phyloP scores from a whole-genome alignment of 2,888 invertebrate species.

The Andricus curvator region DNA sequence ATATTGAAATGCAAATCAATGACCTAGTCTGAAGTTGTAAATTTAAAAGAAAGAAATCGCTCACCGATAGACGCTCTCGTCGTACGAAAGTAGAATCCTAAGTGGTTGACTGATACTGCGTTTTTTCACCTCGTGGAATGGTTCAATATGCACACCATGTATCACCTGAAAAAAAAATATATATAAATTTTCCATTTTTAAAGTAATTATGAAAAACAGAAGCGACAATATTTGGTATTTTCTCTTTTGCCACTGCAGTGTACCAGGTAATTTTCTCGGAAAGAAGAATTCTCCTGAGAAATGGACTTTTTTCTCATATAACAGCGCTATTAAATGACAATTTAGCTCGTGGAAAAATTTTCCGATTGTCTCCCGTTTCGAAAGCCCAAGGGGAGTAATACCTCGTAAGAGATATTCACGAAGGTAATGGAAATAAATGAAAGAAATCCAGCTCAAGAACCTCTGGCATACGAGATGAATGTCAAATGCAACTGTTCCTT shows the following conservation, averaged over 20 bases:
- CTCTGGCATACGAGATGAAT: not conserved
- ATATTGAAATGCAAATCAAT: not conserved
- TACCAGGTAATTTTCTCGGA: constrained; percentile 44
- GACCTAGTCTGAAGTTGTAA: not conserved
- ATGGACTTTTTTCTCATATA: constrained; percentile 47
- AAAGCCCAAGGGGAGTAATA: not conserved
- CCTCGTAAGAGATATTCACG: not conserved
- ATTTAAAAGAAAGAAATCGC: constrained; percentile 63
- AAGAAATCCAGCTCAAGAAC: not conserved
- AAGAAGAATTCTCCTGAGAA: constrained; percentile 51
- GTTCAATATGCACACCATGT: constrained; percentile 90
- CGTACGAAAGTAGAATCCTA: constrained; percentile 91
- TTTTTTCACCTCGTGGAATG: constrained; percentile 87
- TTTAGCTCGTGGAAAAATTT: constrained; percentile 51
- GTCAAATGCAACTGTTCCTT: not conserved
- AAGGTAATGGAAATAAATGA: not conserved
- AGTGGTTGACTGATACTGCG: constrained; percentile 90
- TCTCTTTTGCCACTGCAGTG: not conserved
- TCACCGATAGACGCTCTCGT: constrained; percentile 93
- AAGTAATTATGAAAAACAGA: not conserved
- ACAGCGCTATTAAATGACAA: constrained; percentile 54
- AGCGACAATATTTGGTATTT: not conserved
- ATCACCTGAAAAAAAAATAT: constrained; percentile 82
- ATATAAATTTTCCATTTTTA: not conserved
- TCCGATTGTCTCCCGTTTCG: constrained; percentile 40